These are phyloP conservation scores for Chaetops frenatus DNA, from an alignment of 2,113 vertebrate species.

Conservation along the genomic window DNA sequence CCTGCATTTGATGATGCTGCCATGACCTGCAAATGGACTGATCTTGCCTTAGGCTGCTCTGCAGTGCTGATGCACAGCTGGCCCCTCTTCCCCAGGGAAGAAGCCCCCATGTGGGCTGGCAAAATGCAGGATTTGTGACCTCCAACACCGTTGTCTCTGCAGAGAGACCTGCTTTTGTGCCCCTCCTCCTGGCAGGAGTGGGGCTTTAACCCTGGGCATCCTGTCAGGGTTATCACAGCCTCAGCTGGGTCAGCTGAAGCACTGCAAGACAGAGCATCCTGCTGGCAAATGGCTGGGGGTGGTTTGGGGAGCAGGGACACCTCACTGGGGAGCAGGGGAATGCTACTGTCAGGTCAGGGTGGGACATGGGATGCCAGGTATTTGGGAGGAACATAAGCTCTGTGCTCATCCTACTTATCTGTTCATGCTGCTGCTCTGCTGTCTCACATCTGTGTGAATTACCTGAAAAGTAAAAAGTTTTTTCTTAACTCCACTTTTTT, in stretches of 20 bases:
- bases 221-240: background rate
- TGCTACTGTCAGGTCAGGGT: rapidly evolving
- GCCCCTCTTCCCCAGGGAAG: background rate
- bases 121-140: background rate
- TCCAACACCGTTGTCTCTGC: background rate
- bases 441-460: background rate
- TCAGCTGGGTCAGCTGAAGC: background rate
- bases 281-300: background rate
- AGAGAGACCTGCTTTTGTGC: background rate
- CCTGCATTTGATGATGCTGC: background rate
- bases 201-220: background rate
- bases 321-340: background rate
- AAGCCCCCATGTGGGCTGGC: rapidly evolving
- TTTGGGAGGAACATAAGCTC: background rate
- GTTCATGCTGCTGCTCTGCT: background rate
- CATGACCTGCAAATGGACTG: background rate
- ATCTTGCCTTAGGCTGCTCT: background rate
- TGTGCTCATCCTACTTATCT: background rate
- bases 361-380: background rate
- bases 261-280: background rate
- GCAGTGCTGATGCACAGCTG: background rate
- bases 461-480: background rate
- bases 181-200: background rate
- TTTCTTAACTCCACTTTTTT: background rate
- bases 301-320: background rate